These are phyloP conservation scores for Onychomys torridus DNA, from an alignment of 2,797 vertebrate species.

Conservation along the genomic window DNA sequence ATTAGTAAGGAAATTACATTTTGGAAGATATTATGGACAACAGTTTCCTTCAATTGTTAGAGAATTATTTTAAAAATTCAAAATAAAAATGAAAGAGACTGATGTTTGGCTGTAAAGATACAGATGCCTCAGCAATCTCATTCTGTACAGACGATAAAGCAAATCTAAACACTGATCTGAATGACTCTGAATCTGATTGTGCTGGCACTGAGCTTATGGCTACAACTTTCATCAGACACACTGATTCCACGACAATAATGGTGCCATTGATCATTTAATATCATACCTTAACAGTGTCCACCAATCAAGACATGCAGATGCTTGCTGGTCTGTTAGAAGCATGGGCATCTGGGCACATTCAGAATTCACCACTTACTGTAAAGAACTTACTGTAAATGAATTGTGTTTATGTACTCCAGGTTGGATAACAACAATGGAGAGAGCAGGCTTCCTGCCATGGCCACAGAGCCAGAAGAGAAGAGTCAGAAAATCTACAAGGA, in stretches of 20 bases:
- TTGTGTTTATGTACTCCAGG: neutral
- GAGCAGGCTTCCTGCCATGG: constrained; percentile 6
- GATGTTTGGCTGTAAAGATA: neutral
- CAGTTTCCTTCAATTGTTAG: constrained; percentile 50
- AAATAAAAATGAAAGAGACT: constrained; percentile 52
- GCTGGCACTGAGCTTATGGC: neutral
- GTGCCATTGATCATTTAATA: neutral
- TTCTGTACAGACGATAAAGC: neutral
- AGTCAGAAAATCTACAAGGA: constrained; percentile 36
- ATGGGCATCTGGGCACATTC: neutral
- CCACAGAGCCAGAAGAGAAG: neutral
- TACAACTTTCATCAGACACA: neutral
- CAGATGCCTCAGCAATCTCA: neutral
- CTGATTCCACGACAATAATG: neutral
- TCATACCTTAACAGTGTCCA: neutral
- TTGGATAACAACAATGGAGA: neutral
- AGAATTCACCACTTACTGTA: constrained; percentile 28
- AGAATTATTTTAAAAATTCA: constrained; percentile 51
- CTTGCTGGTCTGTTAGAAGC: neutral
- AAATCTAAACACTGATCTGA: constrained; percentile 32
- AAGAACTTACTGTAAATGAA: constrained; percentile 22
- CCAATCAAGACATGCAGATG: neutral
- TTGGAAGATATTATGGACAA: constrained; percentile 20
- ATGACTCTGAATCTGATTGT: neutral
- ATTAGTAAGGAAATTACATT: constrained; percentile 55